Evolutionary conservation across 1,140 invertebrate genomes (phyloP), one percentile per base, ranked within the genome.

Genomic region (Caenorhabditis tropicalis): DNA sequence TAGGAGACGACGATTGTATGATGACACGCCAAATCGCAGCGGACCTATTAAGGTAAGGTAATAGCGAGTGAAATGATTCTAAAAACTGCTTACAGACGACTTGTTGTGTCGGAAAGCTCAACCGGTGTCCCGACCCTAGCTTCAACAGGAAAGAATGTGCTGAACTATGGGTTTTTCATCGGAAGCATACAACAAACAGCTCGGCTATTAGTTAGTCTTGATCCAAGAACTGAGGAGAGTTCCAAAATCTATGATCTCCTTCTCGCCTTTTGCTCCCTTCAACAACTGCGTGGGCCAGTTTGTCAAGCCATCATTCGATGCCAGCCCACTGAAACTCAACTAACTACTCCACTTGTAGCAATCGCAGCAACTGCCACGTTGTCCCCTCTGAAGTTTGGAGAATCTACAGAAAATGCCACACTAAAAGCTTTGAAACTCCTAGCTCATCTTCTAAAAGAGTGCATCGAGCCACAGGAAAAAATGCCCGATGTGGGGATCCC

Each of bases 21-120:
- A 90, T 89, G 88, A 89, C 88, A 19, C 60, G 88, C 7, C 88
- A 90, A 21, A 90, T 89, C 58, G 87, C 89, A 6, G 83, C 56
- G 4, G 89, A 89, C 70, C 82, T 89, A 49, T 74, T 74, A 21
- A 74, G 65, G 65, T 74, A 36, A 0, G 58, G 19, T 21, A 36
- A n/a, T 33, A 7, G 58, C 4, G 24, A n/a, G 12, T 65, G n/a
- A 21, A 33, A 43, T 43, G 60, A 29, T 43, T 2, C 7, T 7
- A 27, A 31, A 39, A 43, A 70, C 1, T 43, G 7, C 36, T 19
- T 79, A 88, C 27, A 86, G 80, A 43, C 82, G 89, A 4, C 83
- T 89, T n/a, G 89, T 90, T 4, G 85, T 90, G 19, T 83, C 87
- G 10, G 86, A 87, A 53, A 53, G 43, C n/a, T 36, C 36, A 24